Evolutionary conservation across 2,113 vertebrate genomes (phyloP).

Genomic region (Thinocorus orbignyianus): DNA sequence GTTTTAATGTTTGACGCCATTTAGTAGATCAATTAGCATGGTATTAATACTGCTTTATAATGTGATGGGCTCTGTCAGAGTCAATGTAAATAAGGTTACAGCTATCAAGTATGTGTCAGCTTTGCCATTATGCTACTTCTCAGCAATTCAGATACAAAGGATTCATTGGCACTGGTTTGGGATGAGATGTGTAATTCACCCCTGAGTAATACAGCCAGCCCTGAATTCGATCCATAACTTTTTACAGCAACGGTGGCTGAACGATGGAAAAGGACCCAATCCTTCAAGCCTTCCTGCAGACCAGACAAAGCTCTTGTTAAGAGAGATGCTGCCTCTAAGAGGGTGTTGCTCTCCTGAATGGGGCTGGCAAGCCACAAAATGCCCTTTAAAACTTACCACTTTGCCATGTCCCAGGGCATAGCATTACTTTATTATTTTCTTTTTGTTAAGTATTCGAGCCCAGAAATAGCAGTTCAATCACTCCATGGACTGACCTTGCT

Average conservation of each 20-base stretch:
- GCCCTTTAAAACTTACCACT: neutral
- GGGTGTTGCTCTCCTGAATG: accelerated
- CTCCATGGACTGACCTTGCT: neutral
- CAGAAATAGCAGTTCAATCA: neutral
- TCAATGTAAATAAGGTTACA: constrained; percentile 62
- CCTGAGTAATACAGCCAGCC: neutral
- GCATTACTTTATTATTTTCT: neutral
- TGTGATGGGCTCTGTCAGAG: constrained; percentile 30
- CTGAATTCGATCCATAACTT: accelerated
- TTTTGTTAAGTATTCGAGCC: neutral
- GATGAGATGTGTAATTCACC: neutral
- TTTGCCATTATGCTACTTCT: neutral
- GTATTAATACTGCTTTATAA: constrained; percentile 38
- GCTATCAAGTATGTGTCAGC: constrained; percentile 46
- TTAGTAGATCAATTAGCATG: constrained; percentile 37
- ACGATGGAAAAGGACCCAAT: accelerated
- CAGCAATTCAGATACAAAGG: constrained; percentile 22
- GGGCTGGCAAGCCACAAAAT: neutral
- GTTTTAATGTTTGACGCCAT: constrained; percentile 10
- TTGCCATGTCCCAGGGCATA: neutral
- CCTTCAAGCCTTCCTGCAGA: neutral
- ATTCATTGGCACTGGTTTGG: neutral
- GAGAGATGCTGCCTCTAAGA: accelerated
- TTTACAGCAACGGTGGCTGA: accelerated
- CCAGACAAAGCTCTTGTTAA: neutral